phyloP scores from a whole-genome alignment of 2,888 invertebrate species.

The Onthophagus sagittarius region DNA sequence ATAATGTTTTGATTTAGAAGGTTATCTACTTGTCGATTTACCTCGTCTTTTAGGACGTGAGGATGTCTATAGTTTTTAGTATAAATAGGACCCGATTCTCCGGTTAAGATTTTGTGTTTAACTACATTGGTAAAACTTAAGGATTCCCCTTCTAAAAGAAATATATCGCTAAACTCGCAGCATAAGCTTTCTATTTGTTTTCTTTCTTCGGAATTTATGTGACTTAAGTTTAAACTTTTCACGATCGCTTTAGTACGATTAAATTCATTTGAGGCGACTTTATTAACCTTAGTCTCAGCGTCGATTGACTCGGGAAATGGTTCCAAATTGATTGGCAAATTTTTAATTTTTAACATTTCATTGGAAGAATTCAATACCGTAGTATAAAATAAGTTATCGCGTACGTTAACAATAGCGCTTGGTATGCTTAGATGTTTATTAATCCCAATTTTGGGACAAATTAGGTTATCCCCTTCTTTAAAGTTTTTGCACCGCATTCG shows the following conservation, averaged over 20 bases:
- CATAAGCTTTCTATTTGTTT: background rate
- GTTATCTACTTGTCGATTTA: conserved; percentile 35
- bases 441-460: too few species aligned
- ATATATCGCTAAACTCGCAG: conserved; percentile 10
- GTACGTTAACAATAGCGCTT: too few species aligned
- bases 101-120: conserved; percentile 38
- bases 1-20: conserved; percentile 36
- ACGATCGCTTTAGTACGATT: background rate
- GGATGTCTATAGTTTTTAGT: conserved; percentile 42
- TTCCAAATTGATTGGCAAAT: too few species aligned
- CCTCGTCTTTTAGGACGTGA: conserved; percentile 36
- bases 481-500: too few species aligned
- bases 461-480: too few species aligned
- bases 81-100: conserved; percentile 33
- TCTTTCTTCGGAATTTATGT: conserved; percentile 13
- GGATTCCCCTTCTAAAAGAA: background rate
- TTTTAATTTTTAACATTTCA: too few species aligned
- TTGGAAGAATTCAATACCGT: too few species aligned
- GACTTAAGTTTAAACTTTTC: background rate
- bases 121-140: conserved; percentile 12
- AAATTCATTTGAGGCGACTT: too few species aligned
- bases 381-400: too few species aligned
- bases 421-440: too few species aligned
- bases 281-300: too few species aligned
- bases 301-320: too few species aligned